Base-by-base conservation (phyloP, 1,140 invertebrate genomes). In the Dinothrombium tinctorium region DNA sequence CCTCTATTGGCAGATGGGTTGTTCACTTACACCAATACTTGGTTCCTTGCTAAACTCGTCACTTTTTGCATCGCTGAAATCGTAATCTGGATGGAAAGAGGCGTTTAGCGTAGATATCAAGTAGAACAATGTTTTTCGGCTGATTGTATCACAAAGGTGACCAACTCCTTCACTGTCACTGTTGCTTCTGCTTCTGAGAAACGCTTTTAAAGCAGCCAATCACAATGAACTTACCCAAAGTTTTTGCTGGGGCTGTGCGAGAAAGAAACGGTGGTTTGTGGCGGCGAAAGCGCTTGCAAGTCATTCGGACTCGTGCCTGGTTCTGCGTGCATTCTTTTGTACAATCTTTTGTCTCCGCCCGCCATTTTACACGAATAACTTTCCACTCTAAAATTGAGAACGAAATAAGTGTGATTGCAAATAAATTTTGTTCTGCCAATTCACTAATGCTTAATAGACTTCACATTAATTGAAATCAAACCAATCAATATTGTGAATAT, bases 321-420 rank as follows among this genome's bases (percentile, higher is more conserved):
- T 52, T 82, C 77, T 15, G 75, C 66, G 46, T 59, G 59, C 43
- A 64, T 56, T 43, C 72, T 66, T 59, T 92, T 92, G 56, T 86
- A 95, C 45, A 90, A 64, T 48, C 78, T 74, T 61, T 95, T 95
- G 53, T 92, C 86, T 50, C 72, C 72, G 12, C 82, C 83, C 47
- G 82, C 80, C 81, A 94, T 84, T 67, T 95, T 95, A 57, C 87
- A 95, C 20, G 83, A 90, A 60, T 95, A 95, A 60, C 84, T 92
- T 62, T 95, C 87, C 51, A 95, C 77, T 48, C 87, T 77, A 50
- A 31, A 56, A 53, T 24, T 20, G 49, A 47, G 57, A 54, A 29
- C 33, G 22, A 19, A 15, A 37, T 40, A 15, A 41, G 40, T 15
- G n/a, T n/a, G n/a, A n/a, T n/a, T n/a, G n/a, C n/a, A n/a, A n/a